Evolutionary conservation across 2,888 invertebrate species (phyloP).

Genomic region (Leptopilina myrica): DNA sequence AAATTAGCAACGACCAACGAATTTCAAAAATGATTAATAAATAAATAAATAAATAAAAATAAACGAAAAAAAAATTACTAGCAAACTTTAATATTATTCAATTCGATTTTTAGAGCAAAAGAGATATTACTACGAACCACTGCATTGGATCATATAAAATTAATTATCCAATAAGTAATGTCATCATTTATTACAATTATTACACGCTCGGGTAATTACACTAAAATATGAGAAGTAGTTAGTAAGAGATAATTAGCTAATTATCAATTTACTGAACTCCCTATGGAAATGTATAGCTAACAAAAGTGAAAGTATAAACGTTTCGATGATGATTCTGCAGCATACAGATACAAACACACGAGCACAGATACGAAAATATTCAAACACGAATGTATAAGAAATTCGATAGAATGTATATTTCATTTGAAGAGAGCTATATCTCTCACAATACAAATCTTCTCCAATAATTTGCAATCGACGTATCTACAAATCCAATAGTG

Average conservation of each 20-base stretch:
- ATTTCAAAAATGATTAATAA: too few species aligned
- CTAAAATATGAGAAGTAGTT: slow-evolving; percentile 26
- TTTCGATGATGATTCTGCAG: slow-evolving; percentile 1
- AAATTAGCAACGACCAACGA: too few species aligned
- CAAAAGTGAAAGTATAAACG: slow-evolving; percentile 27
- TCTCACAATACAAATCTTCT: neutral
- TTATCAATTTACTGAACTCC: slow-evolving; percentile 30
- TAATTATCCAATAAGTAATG: slow-evolving; percentile 19
- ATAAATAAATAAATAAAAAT: too few species aligned
- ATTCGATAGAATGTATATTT: neutral
- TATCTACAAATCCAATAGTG: slow-evolving; percentile 58
- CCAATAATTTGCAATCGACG: slow-evolving; percentile 58
- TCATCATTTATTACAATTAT: slow-evolving; percentile 23
- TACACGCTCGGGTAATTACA: neutral
- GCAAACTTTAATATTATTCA: too few species aligned
- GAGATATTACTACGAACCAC: neutral
- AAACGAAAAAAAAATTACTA: too few species aligned
- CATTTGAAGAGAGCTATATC: slow-evolving; percentile 13
- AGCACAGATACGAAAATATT: too few species aligned
- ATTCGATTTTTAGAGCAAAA: too few species aligned
- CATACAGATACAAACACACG: neutral
- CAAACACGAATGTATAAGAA: neutral
- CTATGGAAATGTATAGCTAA: slow-evolving; percentile 10
- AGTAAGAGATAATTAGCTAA: slow-evolving; percentile 26
- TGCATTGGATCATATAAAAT: slow-evolving; percentile 6